Evolutionary conservation across 2,113 vertebrate genomes (phyloP).

Genomic region (Xiphorhynchus elegans): DNA sequence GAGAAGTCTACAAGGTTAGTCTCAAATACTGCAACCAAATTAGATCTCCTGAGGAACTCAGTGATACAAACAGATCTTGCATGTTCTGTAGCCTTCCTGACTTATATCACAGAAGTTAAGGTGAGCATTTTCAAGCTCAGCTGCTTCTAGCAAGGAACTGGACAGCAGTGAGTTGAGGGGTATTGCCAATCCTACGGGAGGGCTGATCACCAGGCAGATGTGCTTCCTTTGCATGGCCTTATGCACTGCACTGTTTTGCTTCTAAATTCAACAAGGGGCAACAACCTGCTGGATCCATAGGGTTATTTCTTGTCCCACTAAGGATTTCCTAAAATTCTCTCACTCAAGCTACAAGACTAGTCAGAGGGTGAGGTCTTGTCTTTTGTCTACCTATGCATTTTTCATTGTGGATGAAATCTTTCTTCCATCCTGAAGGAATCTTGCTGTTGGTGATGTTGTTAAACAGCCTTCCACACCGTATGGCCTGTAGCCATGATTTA

Average conservation of each 20-base stretch:
- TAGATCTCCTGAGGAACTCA: neutral
- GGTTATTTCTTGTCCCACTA: neutral
- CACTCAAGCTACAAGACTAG: neutral
- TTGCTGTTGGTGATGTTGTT: conserved; percentile 24
- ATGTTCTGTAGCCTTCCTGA: neutral
- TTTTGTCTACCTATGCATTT: neutral
- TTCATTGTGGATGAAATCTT: neutral
- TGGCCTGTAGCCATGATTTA: conserved; percentile 41
- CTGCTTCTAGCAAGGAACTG: neutral
- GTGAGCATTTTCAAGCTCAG: neutral
- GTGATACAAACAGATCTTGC: neutral
- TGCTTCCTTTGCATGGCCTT: neutral
- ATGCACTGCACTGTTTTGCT: neutral
- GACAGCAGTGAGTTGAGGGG: rapidly evolving
- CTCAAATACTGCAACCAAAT: neutral
- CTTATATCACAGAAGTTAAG: neutral
- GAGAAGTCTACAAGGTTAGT: neutral
- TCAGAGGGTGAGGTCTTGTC: neutral
- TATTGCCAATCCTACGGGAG: neutral
- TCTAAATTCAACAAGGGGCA: neutral
- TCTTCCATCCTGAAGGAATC: conserved; percentile 57
- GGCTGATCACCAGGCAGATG: neutral
- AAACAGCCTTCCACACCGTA: neutral
- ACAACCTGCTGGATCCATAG: neutral
- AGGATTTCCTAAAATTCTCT: neutral